Base-by-base conservation (phyloP, 2,113 vertebrate species). In the Circaetus gallicus region DNA sequence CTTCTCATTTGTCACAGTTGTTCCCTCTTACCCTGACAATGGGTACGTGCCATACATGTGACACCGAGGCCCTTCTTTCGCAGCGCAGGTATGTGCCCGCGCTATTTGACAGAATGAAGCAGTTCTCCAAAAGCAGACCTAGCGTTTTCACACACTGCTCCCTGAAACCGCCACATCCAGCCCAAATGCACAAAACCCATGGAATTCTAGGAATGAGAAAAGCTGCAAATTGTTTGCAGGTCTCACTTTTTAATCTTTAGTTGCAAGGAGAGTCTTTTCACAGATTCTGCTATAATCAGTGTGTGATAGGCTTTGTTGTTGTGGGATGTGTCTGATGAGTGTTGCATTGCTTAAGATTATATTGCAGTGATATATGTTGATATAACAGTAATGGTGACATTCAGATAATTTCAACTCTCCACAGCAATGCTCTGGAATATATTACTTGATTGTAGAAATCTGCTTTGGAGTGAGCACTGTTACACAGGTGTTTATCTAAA, bases 1-100 rank as follows among this genome's bases (percentile, higher is more conserved):
- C 78, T 97, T 79, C 86, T 91, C 62, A 50, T 96, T 96, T 95
- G 89, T 95, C 94, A 95, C 65, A 91, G 83, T 95, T 6, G 1
- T 87, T 91, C 61, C 49, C 20, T 94, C 94, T 90, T 73, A 87
- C 42, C 47, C 69, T 93, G 83, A 93, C 84, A 82, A 19, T 62
- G 52, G 58, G 56, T 82, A 73, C 4, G 12, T 87, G 87, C 84
- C 36, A 25, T 45, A 65, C 36, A 9, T 25, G 40, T 87, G 91
- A 74, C 81, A 49, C 61, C 29, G 40, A 84, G 25, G 49, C 70
- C 56, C 50, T 87, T 82, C 73, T 72, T 87, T 76, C 61, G 47
- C 53, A 86, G 73, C 31, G 26, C 43, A 86, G 76, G 56, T 78
- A 58, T 74, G 93, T 76, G 42, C 43, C 76, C 92, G 52, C 52